Percentiles rank a stretch among this genome's conserved stretches.
phyloP scores from a whole-genome alignment of 2,797 vertebrate genomes.

The Crypturellus tataupa region DNA sequence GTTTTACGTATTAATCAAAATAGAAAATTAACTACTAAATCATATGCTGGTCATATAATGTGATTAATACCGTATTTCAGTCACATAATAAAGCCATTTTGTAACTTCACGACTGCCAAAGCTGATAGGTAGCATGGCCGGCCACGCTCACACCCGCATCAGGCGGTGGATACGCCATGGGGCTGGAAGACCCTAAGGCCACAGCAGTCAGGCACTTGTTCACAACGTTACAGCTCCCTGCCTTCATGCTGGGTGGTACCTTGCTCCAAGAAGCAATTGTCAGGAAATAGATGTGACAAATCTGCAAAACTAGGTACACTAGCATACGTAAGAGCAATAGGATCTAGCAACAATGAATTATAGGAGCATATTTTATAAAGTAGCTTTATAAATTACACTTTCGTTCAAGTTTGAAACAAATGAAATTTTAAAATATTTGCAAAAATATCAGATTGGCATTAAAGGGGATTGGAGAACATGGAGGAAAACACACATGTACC shows the following conservation, averaged over 20 bases:
- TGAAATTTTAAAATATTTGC: neutral
- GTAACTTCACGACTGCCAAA: neutral
- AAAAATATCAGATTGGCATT: neutral
- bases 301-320: neutral
- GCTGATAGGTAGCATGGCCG: neutral
- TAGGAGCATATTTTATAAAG: neutral
- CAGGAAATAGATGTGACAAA: neutral
- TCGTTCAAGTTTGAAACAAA: neutral
- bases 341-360: neutral
- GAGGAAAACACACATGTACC: rapidly evolving
- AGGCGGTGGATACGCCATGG: neutral
- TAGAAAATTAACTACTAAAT: conserved; percentile 2
- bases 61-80: neutral
- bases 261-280: neutral
- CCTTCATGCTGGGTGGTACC: rapidly evolving
- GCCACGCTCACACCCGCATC: neutral
- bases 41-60: neutral
- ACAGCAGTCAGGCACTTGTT: neutral
- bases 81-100: neutral
- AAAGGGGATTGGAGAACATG: neutral
- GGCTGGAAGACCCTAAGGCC: neutral
- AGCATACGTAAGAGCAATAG: neutral
- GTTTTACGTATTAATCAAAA: neutral
- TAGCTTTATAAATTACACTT: neutral
- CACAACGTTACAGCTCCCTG: neutral